Conservation (phyloP, 2,888 invertebrate species). For the Cyclophora punctaria region DNA sequence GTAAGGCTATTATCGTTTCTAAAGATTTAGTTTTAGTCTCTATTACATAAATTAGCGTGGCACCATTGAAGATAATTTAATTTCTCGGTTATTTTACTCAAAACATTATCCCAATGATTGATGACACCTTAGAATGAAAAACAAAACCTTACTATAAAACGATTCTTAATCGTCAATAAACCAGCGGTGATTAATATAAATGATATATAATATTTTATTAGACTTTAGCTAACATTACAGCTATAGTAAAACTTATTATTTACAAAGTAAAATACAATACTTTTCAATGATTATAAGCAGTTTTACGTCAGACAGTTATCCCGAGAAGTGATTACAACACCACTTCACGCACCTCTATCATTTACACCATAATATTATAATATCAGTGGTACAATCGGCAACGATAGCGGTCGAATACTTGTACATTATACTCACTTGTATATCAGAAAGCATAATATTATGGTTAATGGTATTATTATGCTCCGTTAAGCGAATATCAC, state of each 20-base stretch:
- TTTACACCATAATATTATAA: constrained; percentile 1
- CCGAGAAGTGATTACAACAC: constrained; percentile 65
- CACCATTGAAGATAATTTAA: constrained; percentile 53
- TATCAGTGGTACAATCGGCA: too few relatives aligned
- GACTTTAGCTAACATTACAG: constrained; percentile 41
- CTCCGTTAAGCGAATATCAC: too few relatives aligned
- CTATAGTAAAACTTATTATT: constrained; percentile 34
- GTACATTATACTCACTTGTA: too few relatives aligned
- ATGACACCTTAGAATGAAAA: constrained; percentile 8
- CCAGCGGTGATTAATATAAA: constrained; percentile 46
- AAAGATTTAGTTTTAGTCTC: constrained; percentile 51
- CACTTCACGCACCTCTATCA: constrained; percentile 41
- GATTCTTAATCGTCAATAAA: constrained; percentile 58
- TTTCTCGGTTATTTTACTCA: background rate
- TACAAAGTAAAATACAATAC: constrained; percentile 12
- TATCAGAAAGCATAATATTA: too few relatives aligned
- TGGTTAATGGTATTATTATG: too few relatives aligned
- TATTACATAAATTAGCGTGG: constrained; percentile 63
- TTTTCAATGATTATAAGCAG: constrained; percentile 34
- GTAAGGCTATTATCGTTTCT: constrained; percentile 53
- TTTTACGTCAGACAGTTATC: constrained; percentile 29
- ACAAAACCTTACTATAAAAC: constrained; percentile 40
- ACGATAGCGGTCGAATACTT: too few relatives aligned
- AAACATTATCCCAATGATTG: background rate
- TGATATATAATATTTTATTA: constrained; percentile 44